Base-by-base conservation (phyloP, 2,797 vertebrate genomes). In the Cottoperca gobio region DNA sequence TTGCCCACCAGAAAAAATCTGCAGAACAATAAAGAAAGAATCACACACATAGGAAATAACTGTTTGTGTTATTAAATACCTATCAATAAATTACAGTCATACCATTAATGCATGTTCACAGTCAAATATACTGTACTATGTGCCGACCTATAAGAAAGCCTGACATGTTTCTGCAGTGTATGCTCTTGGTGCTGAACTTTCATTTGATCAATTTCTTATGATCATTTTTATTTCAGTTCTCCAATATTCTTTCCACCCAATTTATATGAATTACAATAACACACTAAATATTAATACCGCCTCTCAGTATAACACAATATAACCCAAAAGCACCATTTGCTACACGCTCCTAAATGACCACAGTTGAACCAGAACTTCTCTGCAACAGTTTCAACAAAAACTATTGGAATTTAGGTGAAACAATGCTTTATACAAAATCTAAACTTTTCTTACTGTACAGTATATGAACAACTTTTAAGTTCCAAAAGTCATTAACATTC, bases 311-410 rank as follows among this genome's bases (percentile, higher is more conserved):
- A n/a, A 10, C 23, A 10, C 12, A 49, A n/a, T 37, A 40, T 48
- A 62, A 37, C 52, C 37, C 8, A 70, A 17, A 21, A 17, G 49
- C 8, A 39, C 26, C 9, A 61, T 68, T 17, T 75, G 60, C 40
- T 45, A 5, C 19, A 39, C 23, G 40, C n/a, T 33, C 31, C 14
- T 42, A 60, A 60, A 53, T 35, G n/a, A 23, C 26, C 24, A 13
- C 28, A 39, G 5, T 24, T 45, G 31, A 58, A 14, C 58, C 6
- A 23, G 21, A 65, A 67, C 26, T 26, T 5, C 33, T 57, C 6
- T 57, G 4, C 19, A 55, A 13, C 42, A 31, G 21, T 11, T 43
- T 16, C 19, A 43, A n/a, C 42, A 26, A 12, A 17, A 45, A 17
- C 50, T 52, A 37, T 19, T 58, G 16, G 26, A 40, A n/a, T n/a